Base-by-base conservation (phyloP, 2,113 vertebrate species). In the Ia io region DNA sequence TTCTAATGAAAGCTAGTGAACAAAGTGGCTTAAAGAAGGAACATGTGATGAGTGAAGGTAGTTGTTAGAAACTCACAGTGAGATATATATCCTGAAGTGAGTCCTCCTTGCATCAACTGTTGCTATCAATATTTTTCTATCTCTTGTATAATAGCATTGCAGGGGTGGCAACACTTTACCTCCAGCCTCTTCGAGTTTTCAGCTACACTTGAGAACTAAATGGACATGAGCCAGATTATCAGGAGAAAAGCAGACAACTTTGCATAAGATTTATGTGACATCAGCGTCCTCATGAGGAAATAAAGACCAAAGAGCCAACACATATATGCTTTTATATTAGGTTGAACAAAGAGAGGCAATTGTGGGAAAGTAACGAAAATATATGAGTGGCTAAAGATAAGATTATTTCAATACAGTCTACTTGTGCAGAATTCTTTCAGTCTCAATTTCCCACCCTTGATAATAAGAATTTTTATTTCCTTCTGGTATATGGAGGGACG, bases 81-180 rank as follows among this genome's bases (percentile, higher is more conserved):
- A 63, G 9, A 17, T 4, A 1, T 6, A 2, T 9, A 6, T 1
- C 23, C 17, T 47, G 20, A 22, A 8, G 12, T 63, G 37, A 25
- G 6, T 40, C 5, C 23, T 71, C 0, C 13, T 49, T 59, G 10
- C 0, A 5, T 44, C 14, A 23, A 37, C 2, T 6, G 4, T 14
- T 32, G 28, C 9, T 53, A 5, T 10, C 13, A 56, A 40, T 32
- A n/a, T 22, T 74, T 6, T 53, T 13, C 10, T 59, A 14, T 78
- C 1, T 51, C 44, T 92, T 40, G 13, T 30, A 1, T 25, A 61
- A 63, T 32, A 47, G 8, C 1, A 9, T 4, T 7, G 28, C n/a
- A 18, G 71, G 32, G 32, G 5, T 59, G 9, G 22, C 32, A 65
- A 89, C 32, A 67, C 1, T 51, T 65, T 49, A n/a, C 44, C 18